Percentiles rank a stretch among this genome's conserved stretches.
phyloP scores from a whole-genome alignment of 2,797 vertebrate genomes.

The Pelodytes ibericus region DNA sequence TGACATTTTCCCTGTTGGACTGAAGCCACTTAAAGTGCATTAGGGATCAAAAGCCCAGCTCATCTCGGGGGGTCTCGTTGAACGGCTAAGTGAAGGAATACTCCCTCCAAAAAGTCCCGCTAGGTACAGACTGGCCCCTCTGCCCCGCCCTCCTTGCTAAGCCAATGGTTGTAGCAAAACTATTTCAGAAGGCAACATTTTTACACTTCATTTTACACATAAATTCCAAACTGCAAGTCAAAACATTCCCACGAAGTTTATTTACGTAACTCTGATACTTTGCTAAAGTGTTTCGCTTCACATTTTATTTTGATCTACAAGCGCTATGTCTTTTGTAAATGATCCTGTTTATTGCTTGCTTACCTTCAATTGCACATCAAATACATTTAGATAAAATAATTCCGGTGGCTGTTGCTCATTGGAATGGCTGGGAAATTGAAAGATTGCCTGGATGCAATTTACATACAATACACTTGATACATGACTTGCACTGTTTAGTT shows the following conservation, averaged over 20 bases:
- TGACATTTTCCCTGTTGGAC: too few relatives aligned
- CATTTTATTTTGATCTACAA: neutral
- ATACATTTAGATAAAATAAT: conserved; percentile 22
- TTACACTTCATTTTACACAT: too few relatives aligned
- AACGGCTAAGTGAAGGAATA: too few relatives aligned
- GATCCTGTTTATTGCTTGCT: neutral
- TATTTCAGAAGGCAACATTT: too few relatives aligned
- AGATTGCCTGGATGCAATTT: conserved; percentile 14
- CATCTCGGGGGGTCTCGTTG: too few relatives aligned
- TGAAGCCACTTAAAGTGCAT: too few relatives aligned
- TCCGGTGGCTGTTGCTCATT: neutral
- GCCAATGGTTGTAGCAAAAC: too few relatives aligned
- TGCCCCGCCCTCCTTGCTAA: too few relatives aligned
- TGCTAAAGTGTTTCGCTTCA: neutral
- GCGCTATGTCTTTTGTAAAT: neutral
- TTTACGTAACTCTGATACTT: neutral
- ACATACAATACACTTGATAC: conserved; percentile 29
- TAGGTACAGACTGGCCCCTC: too few relatives aligned
- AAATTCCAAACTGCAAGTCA: neutral
- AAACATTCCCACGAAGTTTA: neutral
- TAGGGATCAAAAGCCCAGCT: too few relatives aligned
- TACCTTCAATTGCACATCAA: neutral
- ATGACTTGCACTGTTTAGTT: conserved; percentile 21
- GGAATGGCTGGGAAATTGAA: neutral
- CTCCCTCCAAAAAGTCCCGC: too few relatives aligned